Base-by-base conservation (phyloP, 2,113 vertebrate species). In the Furnarius figulus region DNA sequence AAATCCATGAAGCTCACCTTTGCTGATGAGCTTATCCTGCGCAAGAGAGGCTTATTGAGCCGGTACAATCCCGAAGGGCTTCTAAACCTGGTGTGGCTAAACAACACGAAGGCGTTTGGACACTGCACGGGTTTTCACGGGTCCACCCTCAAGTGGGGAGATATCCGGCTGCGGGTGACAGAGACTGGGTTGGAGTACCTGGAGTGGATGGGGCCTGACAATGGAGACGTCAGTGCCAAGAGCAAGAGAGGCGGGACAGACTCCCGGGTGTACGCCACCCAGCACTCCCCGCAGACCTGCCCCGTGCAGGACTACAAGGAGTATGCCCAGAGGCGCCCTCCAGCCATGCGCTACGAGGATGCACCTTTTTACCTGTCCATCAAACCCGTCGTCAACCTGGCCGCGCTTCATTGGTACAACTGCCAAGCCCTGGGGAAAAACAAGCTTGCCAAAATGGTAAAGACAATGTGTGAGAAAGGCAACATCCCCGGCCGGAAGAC, bases 1-100 rank as follows among this genome's bases (percentile, higher is more conserved):
- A 99, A 99, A 73, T 98, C 98, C 72, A 98, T 99, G 98, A 99
- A 99, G 89, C 98, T 99, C 70, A 99, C 98, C 65, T 98, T 98
- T 88, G 98, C 98, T 2, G 98, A 99, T 30, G 98, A 99, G 73
- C 98, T 99, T 90, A 98, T 98, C 63, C 95, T 98, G 42, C 98
- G 98, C 33, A 99, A 99, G 74, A 97, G 98, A 74, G 98, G 98
- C 8, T 95, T 99, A 24, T 85, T 99, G 28, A 98, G 98, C 92
- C 97, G 98, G 8, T 98, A 98, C 42, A 99, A 99, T 74, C 98
- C 98, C 0, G 98, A 99, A 89, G 98, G 98, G 11, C 94, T 99
- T 71, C 97, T 99, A 40, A 99, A 98, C 89, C 98, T 99, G 3
- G 98, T 99, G 77, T 99, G 98, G 98, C 98, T 98, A 49, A 99